Evolutionary conservation across 2,113 vertebrate genomes (phyloP).

Genomic region (Ranitomeya imitator): DNA sequence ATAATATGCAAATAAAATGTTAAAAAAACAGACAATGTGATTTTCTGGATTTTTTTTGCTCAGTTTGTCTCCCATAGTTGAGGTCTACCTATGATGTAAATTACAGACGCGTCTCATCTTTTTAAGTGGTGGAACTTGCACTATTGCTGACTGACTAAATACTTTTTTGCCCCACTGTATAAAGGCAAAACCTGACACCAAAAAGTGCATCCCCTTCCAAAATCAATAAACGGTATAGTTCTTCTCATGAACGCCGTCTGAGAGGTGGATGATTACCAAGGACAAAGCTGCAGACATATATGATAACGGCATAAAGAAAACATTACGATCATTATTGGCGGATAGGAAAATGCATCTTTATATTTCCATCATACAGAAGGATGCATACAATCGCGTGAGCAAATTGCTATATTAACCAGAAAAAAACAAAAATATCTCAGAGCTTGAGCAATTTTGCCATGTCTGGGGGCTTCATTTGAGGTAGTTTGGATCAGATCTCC

Average conservation of each 20-base stretch:
- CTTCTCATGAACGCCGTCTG: too few relatives aligned
- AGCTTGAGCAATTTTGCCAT: neutral
- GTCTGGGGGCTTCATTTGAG: constrained; percentile 8
- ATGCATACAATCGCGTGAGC: neutral
- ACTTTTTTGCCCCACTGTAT: too few relatives aligned
- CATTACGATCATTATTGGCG: neutral
- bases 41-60: too few relatives aligned
- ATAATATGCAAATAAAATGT: too few relatives aligned
- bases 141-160: too few relatives aligned
- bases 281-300: too few relatives aligned
- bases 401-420: neutral
- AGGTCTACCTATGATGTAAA: too few relatives aligned
- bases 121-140: too few relatives aligned
- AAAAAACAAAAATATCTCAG: neutral
- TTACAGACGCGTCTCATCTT: too few relatives aligned
- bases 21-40: too few relatives aligned
- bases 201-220: neutral
- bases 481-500: neutral
- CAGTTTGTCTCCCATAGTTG: too few relatives aligned
- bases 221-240: neutral
- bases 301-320: neutral
- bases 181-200: neutral
- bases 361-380: neutral
- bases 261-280: too few relatives aligned
- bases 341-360: neutral